Percentiles rank a stretch among this genome's conserved stretches.
Conservation (phyloP, 2,888 invertebrate species). For the Synanthedon vespiformis region DNA sequence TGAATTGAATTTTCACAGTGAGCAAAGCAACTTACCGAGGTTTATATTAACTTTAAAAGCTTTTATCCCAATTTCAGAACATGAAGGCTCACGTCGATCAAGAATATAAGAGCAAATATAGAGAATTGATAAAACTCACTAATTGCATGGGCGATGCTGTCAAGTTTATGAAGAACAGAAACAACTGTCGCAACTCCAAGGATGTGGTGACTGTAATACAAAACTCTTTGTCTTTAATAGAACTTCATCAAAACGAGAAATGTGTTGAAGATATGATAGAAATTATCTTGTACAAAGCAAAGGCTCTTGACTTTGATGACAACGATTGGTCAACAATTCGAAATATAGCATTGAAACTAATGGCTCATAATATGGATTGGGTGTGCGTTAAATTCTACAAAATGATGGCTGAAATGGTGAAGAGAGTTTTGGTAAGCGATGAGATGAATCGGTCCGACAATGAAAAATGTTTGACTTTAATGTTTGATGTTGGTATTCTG, state of each 20-base stretch:
- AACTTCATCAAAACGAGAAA: conserved; percentile 69
- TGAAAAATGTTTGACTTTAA: conserved; percentile 64
- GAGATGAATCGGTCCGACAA: conserved; percentile 35
- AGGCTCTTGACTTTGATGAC: conserved; percentile 38
- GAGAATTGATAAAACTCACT: conserved; percentile 40
- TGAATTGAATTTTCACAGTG: too few species aligned
- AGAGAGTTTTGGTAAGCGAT: conserved; percentile 66
- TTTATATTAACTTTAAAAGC: too few species aligned
- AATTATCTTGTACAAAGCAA: conserved; percentile 37
- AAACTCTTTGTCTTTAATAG: conserved; percentile 66
- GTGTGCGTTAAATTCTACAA: conserved; percentile 67
- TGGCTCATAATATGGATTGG: conserved; percentile 69
- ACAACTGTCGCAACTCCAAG: conserved; percentile 28
- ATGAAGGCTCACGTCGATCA: conserved; percentile 39
- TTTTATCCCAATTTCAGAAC: conserved; percentile 21
- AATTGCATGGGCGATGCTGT: conserved; percentile 47
- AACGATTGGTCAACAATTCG: conserved; percentile 42
- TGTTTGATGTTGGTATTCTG: conserved; percentile 69
- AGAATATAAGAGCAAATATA: conserved; percentile 52
- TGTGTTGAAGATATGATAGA: conserved; percentile 59
- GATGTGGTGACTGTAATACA: conserved; percentile 55
- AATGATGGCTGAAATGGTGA: conserved; percentile 64
- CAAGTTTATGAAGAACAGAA: conserved; percentile 41
- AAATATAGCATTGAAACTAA: conserved; percentile 58
- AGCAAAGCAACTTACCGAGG: too few species aligned